These are phyloP conservation scores for Cisticola juncidis DNA, from an alignment of 2,113 vertebrate species.

Conservation along the genomic window DNA sequence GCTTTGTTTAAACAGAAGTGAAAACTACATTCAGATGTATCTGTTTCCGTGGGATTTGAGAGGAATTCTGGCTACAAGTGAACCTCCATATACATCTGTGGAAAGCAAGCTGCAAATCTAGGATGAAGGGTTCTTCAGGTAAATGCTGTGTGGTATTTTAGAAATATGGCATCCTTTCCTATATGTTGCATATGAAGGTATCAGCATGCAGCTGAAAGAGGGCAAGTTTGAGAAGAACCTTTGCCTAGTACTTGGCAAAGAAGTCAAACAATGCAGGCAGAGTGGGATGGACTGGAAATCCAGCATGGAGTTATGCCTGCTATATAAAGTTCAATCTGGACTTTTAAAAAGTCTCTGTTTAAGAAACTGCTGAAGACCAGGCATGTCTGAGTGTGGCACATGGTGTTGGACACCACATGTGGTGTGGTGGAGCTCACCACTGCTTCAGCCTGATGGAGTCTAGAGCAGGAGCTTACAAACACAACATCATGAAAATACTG, in stretches of 20 bases:
- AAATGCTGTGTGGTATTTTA: not conserved
- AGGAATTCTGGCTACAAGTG: not conserved
- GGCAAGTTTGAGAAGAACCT: not conserved
- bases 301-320: not conserved
- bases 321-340: not conserved
- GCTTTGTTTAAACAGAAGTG: not conserved
- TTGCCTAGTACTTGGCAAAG: not conserved
- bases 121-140: not conserved
- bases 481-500: not conserved
- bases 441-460: not conserved
- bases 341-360: not conserved
- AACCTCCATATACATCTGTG: fast-evolving
- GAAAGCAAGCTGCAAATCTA: not conserved
- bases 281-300: not conserved
- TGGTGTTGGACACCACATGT: fast-evolving
- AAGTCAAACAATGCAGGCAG: not conserved
- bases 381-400: not conserved
- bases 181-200: not conserved
- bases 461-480: not conserved
- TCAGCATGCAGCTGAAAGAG: not conserved
- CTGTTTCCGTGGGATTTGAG: not conserved
- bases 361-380: not conserved
- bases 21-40: not conserved
- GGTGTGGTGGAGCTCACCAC: not conserved
- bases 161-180: not conserved